A percentile compares a stretch with the other conserved stretches of the same genome.
phyloP scores from a whole-genome alignment of 2,888 invertebrate species.

The Platypus cylindrus region DNA sequence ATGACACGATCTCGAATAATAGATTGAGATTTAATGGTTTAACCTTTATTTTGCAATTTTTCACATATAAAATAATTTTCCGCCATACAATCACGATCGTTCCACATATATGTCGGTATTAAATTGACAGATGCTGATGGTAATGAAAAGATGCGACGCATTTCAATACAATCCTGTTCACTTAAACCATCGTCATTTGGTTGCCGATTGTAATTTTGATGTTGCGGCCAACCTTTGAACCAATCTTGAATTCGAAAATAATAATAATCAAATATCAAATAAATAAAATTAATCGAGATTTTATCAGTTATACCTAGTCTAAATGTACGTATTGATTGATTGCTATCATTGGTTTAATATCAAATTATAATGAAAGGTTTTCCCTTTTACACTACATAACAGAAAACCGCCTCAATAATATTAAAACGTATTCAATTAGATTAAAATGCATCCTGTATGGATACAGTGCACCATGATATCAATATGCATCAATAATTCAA shows the following conservation, averaged over 20 bases:
- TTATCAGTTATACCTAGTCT: no score
- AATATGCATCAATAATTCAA: no score
- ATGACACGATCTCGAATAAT: not conserved
- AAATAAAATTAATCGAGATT: slow-evolving; percentile 7
- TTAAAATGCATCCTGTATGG: no score
- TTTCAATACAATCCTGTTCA: slow-evolving; percentile 70
- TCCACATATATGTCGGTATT: slow-evolving; percentile 62
- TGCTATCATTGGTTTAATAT: no score
- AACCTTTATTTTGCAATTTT: slow-evolving; percentile 53
- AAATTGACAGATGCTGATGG: slow-evolving; percentile 36
- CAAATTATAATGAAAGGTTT: no score
- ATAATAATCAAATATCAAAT: no score
- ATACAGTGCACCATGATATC: no score
- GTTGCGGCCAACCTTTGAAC: slow-evolving; percentile 70
- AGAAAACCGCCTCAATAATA: no score
- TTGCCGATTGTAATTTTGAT: slow-evolving; percentile 52
- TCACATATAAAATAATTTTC: slow-evolving; percentile 67
- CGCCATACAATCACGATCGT: slow-evolving; percentile 62
- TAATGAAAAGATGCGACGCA: slow-evolving; percentile 52
- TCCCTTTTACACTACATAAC: no score
- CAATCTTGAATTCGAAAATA: no score
- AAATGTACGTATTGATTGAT: no score
- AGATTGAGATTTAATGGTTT: slow-evolving; percentile 25
- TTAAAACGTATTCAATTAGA: no score
- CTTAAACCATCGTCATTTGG: slow-evolving; percentile 75